Percentiles rank a stretch among this genome's conserved stretches.
phyloP scores from a whole-genome alignment of 2,888 invertebrate species.

The Agrotis segetum region DNA sequence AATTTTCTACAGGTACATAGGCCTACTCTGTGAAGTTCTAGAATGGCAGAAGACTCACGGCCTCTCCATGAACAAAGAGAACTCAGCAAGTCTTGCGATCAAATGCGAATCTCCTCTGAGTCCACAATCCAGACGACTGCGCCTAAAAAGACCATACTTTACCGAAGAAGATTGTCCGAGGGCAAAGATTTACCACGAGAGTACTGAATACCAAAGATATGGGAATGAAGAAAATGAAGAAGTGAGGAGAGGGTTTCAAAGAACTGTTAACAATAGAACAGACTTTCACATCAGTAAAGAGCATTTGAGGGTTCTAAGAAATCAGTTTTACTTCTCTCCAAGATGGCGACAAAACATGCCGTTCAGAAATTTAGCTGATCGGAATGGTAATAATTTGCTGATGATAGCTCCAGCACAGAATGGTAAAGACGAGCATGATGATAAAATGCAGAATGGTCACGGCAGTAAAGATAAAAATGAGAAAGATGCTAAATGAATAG shows the following conservation, averaged over 20 bases:
- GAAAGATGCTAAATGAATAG: slow-evolving; percentile 64
- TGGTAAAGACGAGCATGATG: slow-evolving; percentile 76
- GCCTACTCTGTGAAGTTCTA: slow-evolving; percentile 95
- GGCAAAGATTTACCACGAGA: slow-evolving; percentile 75
- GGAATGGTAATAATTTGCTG: slow-evolving; percentile 92
- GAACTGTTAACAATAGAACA: slow-evolving; percentile 69
- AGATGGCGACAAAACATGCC: slow-evolving; percentile 88
- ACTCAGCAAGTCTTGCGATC: slow-evolving; percentile 84
- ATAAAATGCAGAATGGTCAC: slow-evolving; percentile 62
- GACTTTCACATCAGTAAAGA: slow-evolving; percentile 83
- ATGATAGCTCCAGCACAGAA: slow-evolving; percentile 92
- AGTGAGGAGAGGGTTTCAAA: slow-evolving; percentile 71
- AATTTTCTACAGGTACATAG: slow-evolving; percentile 93
- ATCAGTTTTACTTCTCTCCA: slow-evolving; percentile 83
- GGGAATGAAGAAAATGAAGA: slow-evolving; percentile 87
- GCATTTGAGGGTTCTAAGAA: slow-evolving; percentile 80
- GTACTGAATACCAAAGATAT: slow-evolving; percentile 73
- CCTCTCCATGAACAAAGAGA: slow-evolving; percentile 86
- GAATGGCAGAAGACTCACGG: slow-evolving; percentile 95
- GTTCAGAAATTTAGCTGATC: slow-evolving; percentile 87
- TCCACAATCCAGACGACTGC: slow-evolving; percentile 79
- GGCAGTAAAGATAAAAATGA: slow-evolving; percentile 64
- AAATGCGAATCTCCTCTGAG: slow-evolving; percentile 90
- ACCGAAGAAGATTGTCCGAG: slow-evolving; percentile 77
- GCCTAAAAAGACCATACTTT: slow-evolving; percentile 80